Conservation (phyloP, 2,113 vertebrate genomes). For the Numenius arquata region DNA sequence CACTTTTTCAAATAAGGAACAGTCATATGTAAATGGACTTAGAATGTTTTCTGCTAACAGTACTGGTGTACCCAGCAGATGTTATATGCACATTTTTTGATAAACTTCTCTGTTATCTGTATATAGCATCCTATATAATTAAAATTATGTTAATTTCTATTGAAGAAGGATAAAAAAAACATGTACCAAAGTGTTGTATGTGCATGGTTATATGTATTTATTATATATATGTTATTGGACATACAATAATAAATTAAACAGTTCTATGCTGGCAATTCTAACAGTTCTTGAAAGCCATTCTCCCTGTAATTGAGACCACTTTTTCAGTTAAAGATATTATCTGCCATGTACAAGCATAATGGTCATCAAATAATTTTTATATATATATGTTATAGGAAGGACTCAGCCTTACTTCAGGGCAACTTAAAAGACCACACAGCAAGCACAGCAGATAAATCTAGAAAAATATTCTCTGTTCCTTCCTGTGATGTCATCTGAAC, state of each 20-base stretch:
- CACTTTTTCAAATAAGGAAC: not conserved
- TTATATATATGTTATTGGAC: not conserved
- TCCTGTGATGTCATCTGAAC: not conserved
- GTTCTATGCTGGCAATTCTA: not conserved
- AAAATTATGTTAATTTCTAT: not conserved
- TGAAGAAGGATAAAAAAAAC: not conserved
- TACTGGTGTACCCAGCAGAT: not conserved
- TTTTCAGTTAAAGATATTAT: not conserved
- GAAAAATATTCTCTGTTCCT: not conserved
- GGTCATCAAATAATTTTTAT: not conserved
- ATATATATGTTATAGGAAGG: not conserved
- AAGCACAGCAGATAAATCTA: not conserved
- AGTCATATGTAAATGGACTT: not conserved
- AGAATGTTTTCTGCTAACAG: not conserved
- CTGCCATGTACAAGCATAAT: not conserved
- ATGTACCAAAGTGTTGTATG: not conserved
- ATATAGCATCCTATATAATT: not conserved
- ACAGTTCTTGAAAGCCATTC: not conserved
- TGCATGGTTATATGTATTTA: not conserved
- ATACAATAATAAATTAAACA: not conserved
- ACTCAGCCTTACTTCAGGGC: not conserved
- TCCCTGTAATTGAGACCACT: not conserved
- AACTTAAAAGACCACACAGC: not conserved
- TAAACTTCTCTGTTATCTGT: not conserved
- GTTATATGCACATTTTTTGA: not conserved